Evolutionary conservation across 2,888 invertebrate genomes (phyloP).

Genomic region (Calliopum simillimum): DNA sequence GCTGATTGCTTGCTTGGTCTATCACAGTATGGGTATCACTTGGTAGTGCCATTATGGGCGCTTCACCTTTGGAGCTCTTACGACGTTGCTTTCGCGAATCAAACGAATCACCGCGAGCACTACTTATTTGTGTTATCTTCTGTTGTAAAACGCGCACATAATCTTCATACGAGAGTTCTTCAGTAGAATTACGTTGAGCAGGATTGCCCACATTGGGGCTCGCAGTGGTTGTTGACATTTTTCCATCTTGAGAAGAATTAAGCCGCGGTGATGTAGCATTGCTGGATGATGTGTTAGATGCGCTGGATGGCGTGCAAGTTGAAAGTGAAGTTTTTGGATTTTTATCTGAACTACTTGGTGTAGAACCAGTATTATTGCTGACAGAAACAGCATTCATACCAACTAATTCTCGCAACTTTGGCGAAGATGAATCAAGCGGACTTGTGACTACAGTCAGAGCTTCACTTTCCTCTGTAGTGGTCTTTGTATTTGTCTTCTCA

Average conservation of each 20-base stretch:
- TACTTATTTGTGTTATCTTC: conserved; percentile 77
- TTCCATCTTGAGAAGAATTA: conserved; percentile 47
- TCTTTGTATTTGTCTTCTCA: conserved; percentile 58
- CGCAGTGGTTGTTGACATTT: conserved; percentile 18
- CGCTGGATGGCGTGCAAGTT: conserved; percentile 51
- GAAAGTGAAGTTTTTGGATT: conserved; percentile 63
- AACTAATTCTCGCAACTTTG: conserved; percentile 53
- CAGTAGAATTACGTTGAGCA: conserved; percentile 48
- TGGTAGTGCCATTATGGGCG: conserved; percentile 50
- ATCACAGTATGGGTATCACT: conserved; percentile 59
- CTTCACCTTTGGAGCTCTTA: conserved; percentile 69
- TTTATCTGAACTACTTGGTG: conserved; percentile 63
- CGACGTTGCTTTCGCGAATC: conserved; percentile 73
- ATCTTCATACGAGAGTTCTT: conserved; percentile 70
- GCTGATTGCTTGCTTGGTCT: conserved; percentile 49
- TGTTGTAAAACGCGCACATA: conserved; percentile 76
- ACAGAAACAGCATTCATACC: conserved; percentile 39
- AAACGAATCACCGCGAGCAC: conserved; percentile 74
- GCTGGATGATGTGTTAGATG: conserved; percentile 49
- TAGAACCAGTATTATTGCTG: conserved; percentile 48
- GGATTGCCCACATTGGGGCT: background rate
- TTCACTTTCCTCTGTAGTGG: conserved; percentile 74
- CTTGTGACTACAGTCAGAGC: conserved; percentile 70
- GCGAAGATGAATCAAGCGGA: conserved; percentile 67
- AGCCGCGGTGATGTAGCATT: conserved; percentile 47